These are phyloP conservation scores for Drosophila orosa DNA, from an alignment of 1,140 invertebrate species.

Conservation along the genomic window DNA sequence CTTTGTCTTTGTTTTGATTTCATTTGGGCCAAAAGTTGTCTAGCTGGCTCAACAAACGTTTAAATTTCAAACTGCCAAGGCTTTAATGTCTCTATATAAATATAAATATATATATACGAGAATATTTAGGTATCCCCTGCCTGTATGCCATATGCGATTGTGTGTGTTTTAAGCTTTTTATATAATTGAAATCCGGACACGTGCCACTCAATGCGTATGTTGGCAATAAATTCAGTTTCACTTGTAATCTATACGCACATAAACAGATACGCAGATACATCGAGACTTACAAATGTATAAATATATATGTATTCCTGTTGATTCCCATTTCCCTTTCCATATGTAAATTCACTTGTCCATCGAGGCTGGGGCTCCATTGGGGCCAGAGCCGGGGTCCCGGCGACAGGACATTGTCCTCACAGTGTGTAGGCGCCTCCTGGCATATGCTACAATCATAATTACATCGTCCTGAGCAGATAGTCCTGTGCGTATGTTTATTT, in stretches of 20 bases:
- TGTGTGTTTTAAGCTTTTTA: constrained; percentile 65
- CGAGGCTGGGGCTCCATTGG: constrained; percentile 4
- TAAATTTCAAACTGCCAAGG: constrained; percentile 14
- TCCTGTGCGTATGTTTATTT: constrained; percentile 36
- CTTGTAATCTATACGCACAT: constrained; percentile 50
- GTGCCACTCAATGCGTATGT: constrained; percentile 52
- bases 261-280: constrained; percentile 20
- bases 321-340: constrained; percentile 18
- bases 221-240: constrained; percentile 53
- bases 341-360: constrained; percentile 44
- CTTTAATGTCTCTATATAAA: constrained; percentile 28
- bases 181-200: constrained; percentile 73
- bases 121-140: not conserved
- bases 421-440: constrained; percentile 47
- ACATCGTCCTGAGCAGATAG: constrained; percentile 60
- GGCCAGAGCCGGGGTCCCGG: not conserved
- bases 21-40: constrained; percentile 20
- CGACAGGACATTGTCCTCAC: constrained; percentile 40
- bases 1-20: constrained; percentile 44
- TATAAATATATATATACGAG: not conserved
- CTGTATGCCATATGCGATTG: constrained; percentile 14
- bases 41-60: constrained; percentile 9
- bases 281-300: constrained; percentile 1
- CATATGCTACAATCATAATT: constrained; percentile 74
- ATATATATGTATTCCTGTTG: constrained; percentile 17